These are phyloP conservation scores for Lasioglossum leucozonium DNA, from an alignment of 2,888 invertebrate species.

Conservation along the genomic window DNA sequence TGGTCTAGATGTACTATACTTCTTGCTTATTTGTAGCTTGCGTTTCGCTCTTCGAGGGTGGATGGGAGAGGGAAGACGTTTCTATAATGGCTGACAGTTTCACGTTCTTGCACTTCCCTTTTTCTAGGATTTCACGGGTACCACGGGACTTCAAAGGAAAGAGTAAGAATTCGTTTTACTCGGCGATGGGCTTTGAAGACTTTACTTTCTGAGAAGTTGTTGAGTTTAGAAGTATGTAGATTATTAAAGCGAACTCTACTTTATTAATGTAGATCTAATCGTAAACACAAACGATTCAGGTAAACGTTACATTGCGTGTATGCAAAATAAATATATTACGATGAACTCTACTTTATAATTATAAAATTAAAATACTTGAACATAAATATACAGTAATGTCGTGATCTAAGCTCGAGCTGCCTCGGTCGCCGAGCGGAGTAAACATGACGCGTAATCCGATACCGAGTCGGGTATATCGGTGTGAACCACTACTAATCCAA, in stretches of 20 bases:
- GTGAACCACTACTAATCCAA: too few species aligned
- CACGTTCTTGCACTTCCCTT: constrained; percentile 41
- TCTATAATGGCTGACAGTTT: constrained; percentile 39
- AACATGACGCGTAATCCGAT: too few species aligned
- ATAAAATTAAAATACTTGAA: not conserved
- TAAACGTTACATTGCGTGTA: not conserved
- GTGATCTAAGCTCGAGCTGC: too few species aligned
- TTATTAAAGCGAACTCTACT: not conserved
- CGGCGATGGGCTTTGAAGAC: not conserved
- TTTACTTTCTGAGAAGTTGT: not conserved
- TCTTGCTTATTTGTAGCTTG: not conserved
- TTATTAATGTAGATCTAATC: not conserved
- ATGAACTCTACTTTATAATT: not conserved
- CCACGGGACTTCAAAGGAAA: not conserved
- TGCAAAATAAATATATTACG: not conserved
- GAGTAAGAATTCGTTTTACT: not conserved
- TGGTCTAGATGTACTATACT: constrained; percentile 56
- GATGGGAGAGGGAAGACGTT: constrained; percentile 67
- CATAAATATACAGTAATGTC: too few species aligned
- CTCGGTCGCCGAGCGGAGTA: too few species aligned
- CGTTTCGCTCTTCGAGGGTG: constrained; percentile 29
- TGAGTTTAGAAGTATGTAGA: not conserved
- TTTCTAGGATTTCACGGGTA: not conserved
- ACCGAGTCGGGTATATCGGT: too few species aligned
- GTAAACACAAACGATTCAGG: not conserved